These are phyloP conservation scores for Geopemphigus sp. DNA, from an alignment of 1,140 invertebrate genomes.

Conservation along the genomic window DNA sequence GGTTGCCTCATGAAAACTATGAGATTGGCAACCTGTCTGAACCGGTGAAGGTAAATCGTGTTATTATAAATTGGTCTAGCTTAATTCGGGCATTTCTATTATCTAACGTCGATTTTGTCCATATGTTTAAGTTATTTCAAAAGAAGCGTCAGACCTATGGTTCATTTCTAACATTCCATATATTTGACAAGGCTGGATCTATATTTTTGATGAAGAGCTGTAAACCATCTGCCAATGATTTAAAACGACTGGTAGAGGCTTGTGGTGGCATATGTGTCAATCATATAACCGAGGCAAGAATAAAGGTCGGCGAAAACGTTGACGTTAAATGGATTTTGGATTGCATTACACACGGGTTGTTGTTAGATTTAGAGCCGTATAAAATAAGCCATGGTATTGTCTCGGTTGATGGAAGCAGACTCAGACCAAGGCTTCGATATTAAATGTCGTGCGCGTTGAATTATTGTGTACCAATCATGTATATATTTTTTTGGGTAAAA, in stretches of 20 bases:
- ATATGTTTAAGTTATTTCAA: constrained; percentile 16
- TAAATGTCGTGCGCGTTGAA: too few species aligned
- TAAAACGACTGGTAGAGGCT: constrained; percentile 18
- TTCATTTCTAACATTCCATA: constrained; percentile 4
- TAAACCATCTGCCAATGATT: neutral
- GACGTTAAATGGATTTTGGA: constrained; percentile 35
- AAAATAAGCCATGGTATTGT: too few species aligned
- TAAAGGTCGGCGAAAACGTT: neutral
- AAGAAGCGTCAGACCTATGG: neutral
- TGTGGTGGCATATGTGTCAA: constrained; percentile 12
- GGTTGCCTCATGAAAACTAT: neutral
- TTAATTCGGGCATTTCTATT: too few species aligned
- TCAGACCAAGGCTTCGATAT: too few species aligned
- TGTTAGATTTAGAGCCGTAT: neutral
- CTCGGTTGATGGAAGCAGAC: too few species aligned
- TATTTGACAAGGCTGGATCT: neutral
- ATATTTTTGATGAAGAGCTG: constrained; percentile 8
- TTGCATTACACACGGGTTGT: constrained; percentile 2
- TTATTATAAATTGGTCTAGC: too few species aligned
- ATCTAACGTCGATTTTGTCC: too few species aligned
- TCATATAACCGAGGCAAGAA: neutral
- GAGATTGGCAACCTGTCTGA: neutral
- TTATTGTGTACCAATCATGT: too few species aligned
- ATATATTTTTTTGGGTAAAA: too few species aligned
- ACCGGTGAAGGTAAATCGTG: constrained; percentile 20